Conservation (phyloP, 2,797 vertebrate species). For the Trachops cirrhosus region DNA sequence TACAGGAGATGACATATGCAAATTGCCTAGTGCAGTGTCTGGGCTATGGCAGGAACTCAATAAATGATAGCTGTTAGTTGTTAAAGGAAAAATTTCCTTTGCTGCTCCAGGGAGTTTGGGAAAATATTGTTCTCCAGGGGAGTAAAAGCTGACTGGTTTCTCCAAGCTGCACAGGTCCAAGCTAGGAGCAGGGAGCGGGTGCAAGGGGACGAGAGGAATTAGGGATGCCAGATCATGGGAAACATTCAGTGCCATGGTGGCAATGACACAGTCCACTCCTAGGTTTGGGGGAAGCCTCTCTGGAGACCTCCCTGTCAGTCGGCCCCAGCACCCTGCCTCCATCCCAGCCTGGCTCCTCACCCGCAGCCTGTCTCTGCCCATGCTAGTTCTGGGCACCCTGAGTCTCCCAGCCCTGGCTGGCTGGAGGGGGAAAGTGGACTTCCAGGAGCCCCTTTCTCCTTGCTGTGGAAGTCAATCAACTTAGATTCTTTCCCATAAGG, state of each 20-base stretch:
- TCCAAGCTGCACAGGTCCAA: background rate
- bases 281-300: background rate
- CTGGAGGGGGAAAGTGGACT: background rate
- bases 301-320: background rate
- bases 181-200: too few relatives aligned
- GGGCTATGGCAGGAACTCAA: background rate
- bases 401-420: background rate
- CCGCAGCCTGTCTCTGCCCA: too few relatives aligned
- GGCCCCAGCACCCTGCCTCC: background rate
- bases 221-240: background rate
- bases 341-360: background rate
- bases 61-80: background rate
- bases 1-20: background rate
- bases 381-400: too few relatives aligned
- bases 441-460: background rate
- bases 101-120: background rate
- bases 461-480: background rate
- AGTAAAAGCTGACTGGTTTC: background rate
- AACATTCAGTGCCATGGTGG: background rate
- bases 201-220: background rate
- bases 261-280: background rate
- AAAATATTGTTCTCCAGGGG: background rate
- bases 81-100: background rate
- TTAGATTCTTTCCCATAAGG: background rate
- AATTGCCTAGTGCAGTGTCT: background rate